Evolutionary conservation across 2,113 vertebrate genomes (phyloP), one percentile per base, ranked within the genome.

Genomic region (Corythoichthys intestinalis): DNA sequence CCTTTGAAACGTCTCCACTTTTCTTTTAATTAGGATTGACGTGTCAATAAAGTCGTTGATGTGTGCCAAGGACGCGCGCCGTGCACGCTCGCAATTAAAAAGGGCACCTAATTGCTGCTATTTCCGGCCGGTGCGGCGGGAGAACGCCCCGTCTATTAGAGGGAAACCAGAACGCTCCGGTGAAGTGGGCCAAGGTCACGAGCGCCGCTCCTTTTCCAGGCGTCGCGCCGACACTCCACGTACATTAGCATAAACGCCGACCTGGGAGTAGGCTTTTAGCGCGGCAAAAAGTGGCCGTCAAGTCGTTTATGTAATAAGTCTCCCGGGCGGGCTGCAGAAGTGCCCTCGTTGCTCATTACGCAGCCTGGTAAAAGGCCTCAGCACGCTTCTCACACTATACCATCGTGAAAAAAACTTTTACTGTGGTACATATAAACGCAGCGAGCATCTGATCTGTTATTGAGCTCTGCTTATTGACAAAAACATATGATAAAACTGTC

Each of bases 121-220:
- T 91, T 93, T 81, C 83, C 72, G 78, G 85, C 83, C 75, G 72
- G 84, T 86, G 86, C 82, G 83, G 79, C 77, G 79, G 82, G 88
- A 88, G 78, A 80, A 65, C 74, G 80, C 84, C 78, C 56, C 78
- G 66, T 81, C 77, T 82, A 90, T 89, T 86, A 89, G 81, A 78
- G 78, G 85, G 77, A 86, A 87, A 83, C 78, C 85, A 75, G 82
- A 87, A 83, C 76, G 28, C 74, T 76, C 76, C 72, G 71, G 71
- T 81, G 65, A 89, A 89, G 83, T 90, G 76, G 89, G 89, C 78
- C 89, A 91, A 90, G 88, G 90, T 91, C 89, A 85, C 70, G 80
- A 58, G 20, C 65, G 70, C 81, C 78, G 71, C 83, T 82, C 72
- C 66, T 10, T 74, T 86, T 88, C 67, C 77, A 72, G 82, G 82